phyloP scores from a whole-genome alignment of 1,140 invertebrate genomes.

The Triops cancriformis region DNA sequence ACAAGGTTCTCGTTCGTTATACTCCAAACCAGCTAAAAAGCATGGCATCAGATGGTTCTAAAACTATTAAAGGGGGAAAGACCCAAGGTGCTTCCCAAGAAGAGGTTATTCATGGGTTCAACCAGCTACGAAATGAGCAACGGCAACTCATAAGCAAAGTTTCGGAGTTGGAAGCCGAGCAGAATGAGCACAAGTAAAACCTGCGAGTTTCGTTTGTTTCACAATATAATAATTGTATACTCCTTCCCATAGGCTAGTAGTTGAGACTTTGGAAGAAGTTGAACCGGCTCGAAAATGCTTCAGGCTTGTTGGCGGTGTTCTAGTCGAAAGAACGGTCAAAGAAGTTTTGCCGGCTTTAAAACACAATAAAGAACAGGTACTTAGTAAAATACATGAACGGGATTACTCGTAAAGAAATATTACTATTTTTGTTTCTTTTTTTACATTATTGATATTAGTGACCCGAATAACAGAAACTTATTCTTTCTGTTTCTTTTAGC shows the following conservation, averaged over 20 bases:
- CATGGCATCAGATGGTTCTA: neutral
- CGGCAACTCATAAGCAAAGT: constrained; percentile 72
- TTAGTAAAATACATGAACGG: neutral
- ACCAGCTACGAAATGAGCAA: constrained; percentile 77
- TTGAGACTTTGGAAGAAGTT: constrained; percentile 82
- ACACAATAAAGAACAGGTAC: constrained; percentile 70
- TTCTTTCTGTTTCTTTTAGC: constrained; percentile 41
- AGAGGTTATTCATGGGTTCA: constrained; percentile 77
- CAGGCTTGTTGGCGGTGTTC: constrained; percentile 82
- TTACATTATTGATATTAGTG: no score
- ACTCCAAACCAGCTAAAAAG: neutral
- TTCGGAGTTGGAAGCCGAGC: constrained; percentile 81
- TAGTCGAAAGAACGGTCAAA: constrained; percentile 85
- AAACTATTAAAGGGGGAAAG: neutral
- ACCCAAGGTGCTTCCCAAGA: constrained; percentile 47
- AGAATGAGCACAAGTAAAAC: constrained; percentile 89
- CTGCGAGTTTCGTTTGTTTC: neutral
- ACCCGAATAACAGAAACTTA: no score
- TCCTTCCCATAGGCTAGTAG: constrained; percentile 66
- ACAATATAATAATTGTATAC: constrained; percentile 12
- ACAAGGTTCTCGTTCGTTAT: neutral
- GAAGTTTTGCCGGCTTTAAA: constrained; percentile 78
- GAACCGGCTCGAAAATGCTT: constrained; percentile 82
- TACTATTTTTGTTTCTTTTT: no score
- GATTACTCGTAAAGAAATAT: no score